Evolutionary conservation across 2,113 vertebrate species (phyloP), one percentile per base, ranked within the genome.

Genomic region (Oplegnathus fasciatus): DNA sequence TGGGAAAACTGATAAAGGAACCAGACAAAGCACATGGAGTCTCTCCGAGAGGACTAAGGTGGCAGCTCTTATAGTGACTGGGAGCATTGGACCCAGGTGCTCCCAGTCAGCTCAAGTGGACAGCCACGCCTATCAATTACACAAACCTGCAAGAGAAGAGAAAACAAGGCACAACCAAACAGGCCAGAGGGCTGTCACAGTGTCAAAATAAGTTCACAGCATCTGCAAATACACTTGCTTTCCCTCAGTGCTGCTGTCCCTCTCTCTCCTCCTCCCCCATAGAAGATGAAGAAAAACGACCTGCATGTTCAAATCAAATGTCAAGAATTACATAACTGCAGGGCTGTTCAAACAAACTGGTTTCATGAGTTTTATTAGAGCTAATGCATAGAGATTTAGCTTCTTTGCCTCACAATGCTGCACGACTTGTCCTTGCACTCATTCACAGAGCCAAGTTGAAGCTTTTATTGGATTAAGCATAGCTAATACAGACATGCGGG

Each of bases 241-340:
- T 76, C 71, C 57, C n/a, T 81, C 75, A 7, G 54, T 22, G 20
- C 75, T 72, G 40, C 60, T 24, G 15, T 75, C 61, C 26, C 32
- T 58, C 48, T 48, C 24, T 20, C 40, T 62, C 48, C 40, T 34
- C 62, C 65, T 64, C 67, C 62, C 52, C 32, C 17, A 44, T 22
- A 65, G 54, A 34, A 69, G 88, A 82, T 37, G 54, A 75, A 83
- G 66, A 84, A 81, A 89, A 87, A 82, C 34, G 13, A 78, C 65
- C 68, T n/a, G 50, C 42, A 64, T 8, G 58, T 67, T 91, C 28
- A 80, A 75, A 91, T 83, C 64, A 86, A 86, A 93, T 91, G 84
- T 91, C 91, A 91, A 32, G 57, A 83, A 70, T 87, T 84, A 79
- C 78, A 87, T 78, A 86, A 84, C 74, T 48, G 44, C 6, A 0